Evolutionary conservation across 2,888 invertebrate species (phyloP), one percentile per base, ranked within the genome.

Genomic region (Idaea straminata): DNA sequence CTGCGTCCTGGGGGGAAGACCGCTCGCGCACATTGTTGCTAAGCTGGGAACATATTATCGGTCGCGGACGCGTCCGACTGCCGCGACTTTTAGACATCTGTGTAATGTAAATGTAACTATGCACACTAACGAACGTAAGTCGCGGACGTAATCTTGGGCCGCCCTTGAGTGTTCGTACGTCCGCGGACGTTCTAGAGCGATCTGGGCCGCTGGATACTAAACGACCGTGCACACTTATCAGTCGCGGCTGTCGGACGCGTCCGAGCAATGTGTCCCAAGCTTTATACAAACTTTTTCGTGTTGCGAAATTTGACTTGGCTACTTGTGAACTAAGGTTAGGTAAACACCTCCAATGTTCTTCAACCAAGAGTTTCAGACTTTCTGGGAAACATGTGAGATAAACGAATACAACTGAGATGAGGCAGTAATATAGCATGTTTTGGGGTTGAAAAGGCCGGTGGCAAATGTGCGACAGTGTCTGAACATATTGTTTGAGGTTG

Each of bases 201-300:
- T n/a, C n/a, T n/a, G n/a, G n/a, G n/a, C n/a, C n/a, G n/a, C n/a
- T n/a, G n/a, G n/a, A n/a, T n/a, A n/a, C n/a, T n/a, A n/a, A n/a
- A n/a, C n/a, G n/a, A n/a, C n/a, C n/a, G n/a, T n/a, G n/a, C n/a
- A n/a, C n/a, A n/a, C n/a, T n/a, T n/a, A n/a, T n/a, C n/a, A n/a
- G n/a, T n/a, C n/a, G n/a, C n/a, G n/a, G n/a, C n/a, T n/a, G n/a
- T n/a, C n/a, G n/a, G n/a, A n/a, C n/a, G n/a, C n/a, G n/a, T n/a
- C n/a, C n/a, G n/a, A n/a, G n/a, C n/a, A n/a, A n/a, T n/a, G n/a
- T n/a, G n/a, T n/a, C n/a, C n/a, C n/a, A n/a, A n/a, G n/a, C n/a
- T n/a, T 81, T 81, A 82, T 81, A 80, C 81, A 79, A 87, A 89
- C 84, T 87, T 88, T 89, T 88, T 85, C 82, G 79, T 85, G 85